Base-by-base conservation (phyloP, 2,888 invertebrate genomes). In the Biston stratarius region DNA sequence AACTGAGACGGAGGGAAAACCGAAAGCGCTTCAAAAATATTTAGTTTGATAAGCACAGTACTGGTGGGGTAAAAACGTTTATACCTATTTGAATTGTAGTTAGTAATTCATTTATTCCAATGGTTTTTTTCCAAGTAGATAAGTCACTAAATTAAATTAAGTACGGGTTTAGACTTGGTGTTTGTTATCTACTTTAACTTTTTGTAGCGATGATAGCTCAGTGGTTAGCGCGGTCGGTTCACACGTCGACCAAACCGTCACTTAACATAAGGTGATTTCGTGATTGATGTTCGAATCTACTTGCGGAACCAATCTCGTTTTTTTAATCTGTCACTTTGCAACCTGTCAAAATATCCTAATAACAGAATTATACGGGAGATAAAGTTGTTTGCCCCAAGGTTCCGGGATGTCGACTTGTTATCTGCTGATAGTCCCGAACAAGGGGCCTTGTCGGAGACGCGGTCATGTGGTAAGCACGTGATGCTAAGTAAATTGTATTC, bases 11-110 rank as follows among this genome's bases (percentile, higher is more conserved):
- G 84, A 83, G 82, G 85, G 85, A 88, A 84, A 91, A 91, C 89
- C 86, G 84, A 89, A 91, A 91, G 90, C 87, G 89, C 89, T 86
- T 91, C 90, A 84, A 91, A 91, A 92, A 92, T 90, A 89, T 90
- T 89, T 88, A 83, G 87, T 85, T 83, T 86, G 86, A 89, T 89
- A 86, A 82, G 79, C 75, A 69, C 61, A 61, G 82, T 86, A 90
- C 73, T 61, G 86, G 62, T 69, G n/a, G 80, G 74, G 84, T 14
- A 11, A 12, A 8, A 15, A 15, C 9, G 6, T 47, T 5, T 11
- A 1, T 24, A 24, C 11, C 24, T 12, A 48, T 6, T 9, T 38
- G 6, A 38, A 8, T 6, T 6, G 38, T 24, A 24, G 24, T 24
- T 24, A 24, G 3, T 24, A n/a, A n/a, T n/a, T n/a, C n/a, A n/a